These are phyloP conservation scores for Dicyrtoma fusca DNA, from an alignment of 2,888 invertebrate species.

Conservation along the genomic window DNA sequence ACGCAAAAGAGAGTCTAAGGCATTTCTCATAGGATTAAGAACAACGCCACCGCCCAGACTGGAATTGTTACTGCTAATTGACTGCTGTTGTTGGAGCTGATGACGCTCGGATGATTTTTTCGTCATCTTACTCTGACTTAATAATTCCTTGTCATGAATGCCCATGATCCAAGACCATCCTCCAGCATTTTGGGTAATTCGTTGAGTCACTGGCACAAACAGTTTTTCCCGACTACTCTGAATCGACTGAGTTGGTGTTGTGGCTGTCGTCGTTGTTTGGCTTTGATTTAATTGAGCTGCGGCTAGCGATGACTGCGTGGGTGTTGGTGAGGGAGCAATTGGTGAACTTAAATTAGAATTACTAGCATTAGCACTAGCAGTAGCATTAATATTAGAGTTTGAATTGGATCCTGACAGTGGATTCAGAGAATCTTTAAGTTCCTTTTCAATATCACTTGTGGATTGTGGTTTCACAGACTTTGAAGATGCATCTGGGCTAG, in stretches of 20 bases:
- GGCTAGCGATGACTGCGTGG: no score
- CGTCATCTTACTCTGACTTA: slow-evolving; percentile 8
- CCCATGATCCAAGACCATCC: slow-evolving; percentile 87
- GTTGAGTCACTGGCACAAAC: slow-evolving; percentile 67
- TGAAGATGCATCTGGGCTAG: slow-evolving; percentile 2
- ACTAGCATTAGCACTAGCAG: no score
- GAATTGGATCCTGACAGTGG: no score
- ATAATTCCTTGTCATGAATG: slow-evolving; percentile 70
- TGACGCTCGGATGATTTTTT: neutral
- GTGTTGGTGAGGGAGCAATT: no score
- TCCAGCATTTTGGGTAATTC: slow-evolving; percentile 69
- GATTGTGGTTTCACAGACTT: no score
- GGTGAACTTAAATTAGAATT: no score
- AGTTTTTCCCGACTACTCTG: slow-evolving; percentile 66
- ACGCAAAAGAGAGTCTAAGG: slow-evolving; percentile 49
- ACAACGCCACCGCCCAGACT: neutral
- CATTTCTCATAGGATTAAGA: slow-evolving; percentile 49
- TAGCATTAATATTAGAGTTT: no score
- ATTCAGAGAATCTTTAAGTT: no score
- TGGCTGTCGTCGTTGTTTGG: neutral
- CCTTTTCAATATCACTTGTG: no score
- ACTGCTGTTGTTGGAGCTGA: slow-evolving; percentile 58
- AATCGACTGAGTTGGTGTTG: slow-evolving; percentile 49
- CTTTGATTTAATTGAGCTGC: no score
- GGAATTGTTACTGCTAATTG: slow-evolving; percentile 66